Evolutionary conservation across 2,888 invertebrate species (phyloP).

Genomic region (Volucella inanis): DNA sequence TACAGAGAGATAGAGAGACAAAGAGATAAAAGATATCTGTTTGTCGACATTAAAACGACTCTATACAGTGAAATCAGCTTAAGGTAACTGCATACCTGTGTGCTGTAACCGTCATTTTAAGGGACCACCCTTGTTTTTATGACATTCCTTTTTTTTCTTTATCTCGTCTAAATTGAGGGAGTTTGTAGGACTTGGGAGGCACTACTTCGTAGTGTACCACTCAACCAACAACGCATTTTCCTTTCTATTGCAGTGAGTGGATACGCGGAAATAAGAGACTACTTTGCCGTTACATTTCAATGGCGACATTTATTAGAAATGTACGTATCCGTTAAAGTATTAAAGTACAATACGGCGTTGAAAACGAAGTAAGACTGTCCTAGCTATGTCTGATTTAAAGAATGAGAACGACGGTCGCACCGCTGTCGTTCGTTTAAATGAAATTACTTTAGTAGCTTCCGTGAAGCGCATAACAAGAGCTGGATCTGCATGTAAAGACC

Average conservation of each 20-base stretch:
- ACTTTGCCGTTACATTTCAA: conserved; percentile 68
- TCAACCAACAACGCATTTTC: conserved; percentile 27
- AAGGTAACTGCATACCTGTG: conserved; percentile 68
- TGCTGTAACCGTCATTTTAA: conserved; percentile 61
- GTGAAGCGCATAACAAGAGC: conserved; percentile 48
- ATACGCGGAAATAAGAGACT: conserved; percentile 69
- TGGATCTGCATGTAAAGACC: conserved; percentile 66
- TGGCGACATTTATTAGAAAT: conserved; percentile 17
- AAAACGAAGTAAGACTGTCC: conserved; percentile 11
- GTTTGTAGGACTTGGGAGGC: not conserved
- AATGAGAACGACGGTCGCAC: not conserved
- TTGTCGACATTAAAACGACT: conserved; percentile 69
- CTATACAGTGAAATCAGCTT: conserved; percentile 68
- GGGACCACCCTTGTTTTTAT: conserved; percentile 49
- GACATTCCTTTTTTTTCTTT: conserved; percentile 27
- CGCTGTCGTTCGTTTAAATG: conserved; percentile 49
- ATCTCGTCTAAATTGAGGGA: conserved; percentile 23
- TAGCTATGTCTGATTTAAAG: not conserved
- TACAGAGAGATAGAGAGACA: conserved; percentile 20
- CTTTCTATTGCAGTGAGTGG: conserved; percentile 8
- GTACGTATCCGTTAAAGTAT: conserved; percentile 26
- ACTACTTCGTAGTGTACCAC: not conserved
- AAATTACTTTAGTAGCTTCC: conserved; percentile 67
- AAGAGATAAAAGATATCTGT: conserved; percentile 70
- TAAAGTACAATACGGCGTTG: conserved; percentile 49